Conservation (phyloP, 1,140 invertebrate genomes). For the Cydia fagiglandana region DNA sequence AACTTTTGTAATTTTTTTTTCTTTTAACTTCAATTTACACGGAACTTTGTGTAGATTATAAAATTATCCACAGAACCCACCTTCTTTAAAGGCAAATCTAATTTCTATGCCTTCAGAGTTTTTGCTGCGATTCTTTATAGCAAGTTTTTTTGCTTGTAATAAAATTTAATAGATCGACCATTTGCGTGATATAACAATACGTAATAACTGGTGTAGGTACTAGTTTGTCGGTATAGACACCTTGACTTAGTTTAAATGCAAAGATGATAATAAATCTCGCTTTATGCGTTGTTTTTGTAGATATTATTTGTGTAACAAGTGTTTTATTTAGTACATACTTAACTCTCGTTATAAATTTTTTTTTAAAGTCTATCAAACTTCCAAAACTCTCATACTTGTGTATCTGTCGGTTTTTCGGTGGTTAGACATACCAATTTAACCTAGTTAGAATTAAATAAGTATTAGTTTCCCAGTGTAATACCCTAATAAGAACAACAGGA, state of each 20-base stretch:
- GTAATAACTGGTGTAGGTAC: neutral
- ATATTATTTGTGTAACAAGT: neutral
- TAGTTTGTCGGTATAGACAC: neutral
- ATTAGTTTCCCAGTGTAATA: too few species aligned
- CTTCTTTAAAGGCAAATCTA: neutral
- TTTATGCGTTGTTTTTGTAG: neutral
- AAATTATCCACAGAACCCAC: neutral
- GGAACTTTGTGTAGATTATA: too few species aligned
- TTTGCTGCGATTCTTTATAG: conserved; percentile 13
- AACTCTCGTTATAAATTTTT: too few species aligned
- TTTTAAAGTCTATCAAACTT: too few species aligned
- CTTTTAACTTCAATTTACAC: too few species aligned
- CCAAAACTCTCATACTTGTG: too few species aligned
- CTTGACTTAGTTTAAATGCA: neutral
- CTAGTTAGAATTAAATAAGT: too few species aligned
- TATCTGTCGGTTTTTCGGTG: too few species aligned
- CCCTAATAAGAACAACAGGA: too few species aligned
- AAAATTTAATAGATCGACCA: conserved; percentile 24
- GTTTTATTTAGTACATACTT: too few species aligned
- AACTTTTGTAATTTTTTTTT: too few species aligned
- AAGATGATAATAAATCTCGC: neutral
- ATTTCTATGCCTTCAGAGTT: conserved; percentile 1
- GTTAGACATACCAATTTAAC: too few species aligned
- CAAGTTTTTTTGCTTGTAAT: conserved; percentile 21
- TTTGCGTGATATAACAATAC: conserved; percentile 23